Conservation (phyloP, 2,797 vertebrate species). For the Podarcis lilfordi region DNA sequence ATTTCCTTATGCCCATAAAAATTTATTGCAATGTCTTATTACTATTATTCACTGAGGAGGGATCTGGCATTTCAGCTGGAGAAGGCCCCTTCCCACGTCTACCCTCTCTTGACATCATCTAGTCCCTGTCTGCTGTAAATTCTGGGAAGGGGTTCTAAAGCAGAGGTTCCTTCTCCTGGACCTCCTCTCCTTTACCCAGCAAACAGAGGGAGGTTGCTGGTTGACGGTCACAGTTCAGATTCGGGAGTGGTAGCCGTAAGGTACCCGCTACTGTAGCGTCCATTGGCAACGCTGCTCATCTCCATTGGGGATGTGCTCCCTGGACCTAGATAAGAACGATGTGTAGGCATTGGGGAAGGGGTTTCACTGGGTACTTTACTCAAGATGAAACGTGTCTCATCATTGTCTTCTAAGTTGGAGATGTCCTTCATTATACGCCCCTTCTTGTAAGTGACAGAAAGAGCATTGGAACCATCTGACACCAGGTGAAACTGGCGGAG, state of each 20-base stretch:
- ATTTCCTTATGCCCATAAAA: conserved; percentile 25
- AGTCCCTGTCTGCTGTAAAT: conserved; percentile 42
- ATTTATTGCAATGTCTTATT: conserved; percentile 49
- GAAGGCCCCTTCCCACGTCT: conserved; percentile 62
- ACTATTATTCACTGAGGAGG: conserved; percentile 27
- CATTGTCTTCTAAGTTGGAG: conserved; percentile 94
- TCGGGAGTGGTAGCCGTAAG: conserved; percentile 88
- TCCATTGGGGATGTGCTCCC: conserved; percentile 92
- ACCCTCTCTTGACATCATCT: not conserved
- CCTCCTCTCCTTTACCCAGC: conserved; percentile 33
- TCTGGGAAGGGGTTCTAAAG: conserved; percentile 56
- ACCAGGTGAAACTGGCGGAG: conserved; percentile 91
- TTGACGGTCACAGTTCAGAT: conserved; percentile 85
- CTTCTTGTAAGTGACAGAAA: conserved; percentile 96
- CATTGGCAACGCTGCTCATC: conserved; percentile 86
- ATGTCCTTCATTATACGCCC: conserved; percentile 97
- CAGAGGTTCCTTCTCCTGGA: conserved; percentile 55
- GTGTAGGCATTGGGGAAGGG: conserved; percentile 93
- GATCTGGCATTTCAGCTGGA: conserved; percentile 35
- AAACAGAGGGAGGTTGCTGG: conserved; percentile 37
- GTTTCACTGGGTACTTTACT: conserved; percentile 91
- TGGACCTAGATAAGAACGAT: conserved; percentile 92
- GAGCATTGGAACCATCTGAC: conserved; percentile 94
- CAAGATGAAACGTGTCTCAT: conserved; percentile 97
- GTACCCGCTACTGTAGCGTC: conserved; percentile 94